Evolutionary conservation across 2,113 vertebrate genomes (phyloP).

Genomic region (Lagenorhynchus albirostris): DNA sequence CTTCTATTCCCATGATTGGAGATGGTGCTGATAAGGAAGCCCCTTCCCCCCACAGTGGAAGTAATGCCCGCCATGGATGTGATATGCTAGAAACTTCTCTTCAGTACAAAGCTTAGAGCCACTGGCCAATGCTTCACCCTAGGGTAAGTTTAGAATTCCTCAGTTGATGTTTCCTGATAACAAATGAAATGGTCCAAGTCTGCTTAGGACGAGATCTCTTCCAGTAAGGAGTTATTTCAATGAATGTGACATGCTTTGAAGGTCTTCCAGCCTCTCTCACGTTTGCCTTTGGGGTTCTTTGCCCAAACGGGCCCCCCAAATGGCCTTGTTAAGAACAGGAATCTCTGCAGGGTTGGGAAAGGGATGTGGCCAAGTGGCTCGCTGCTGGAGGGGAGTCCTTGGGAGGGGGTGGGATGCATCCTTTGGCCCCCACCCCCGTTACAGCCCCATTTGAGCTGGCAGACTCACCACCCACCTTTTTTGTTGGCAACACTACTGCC

Average conservation of each 20-base stretch:
- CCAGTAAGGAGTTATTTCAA: not conserved
- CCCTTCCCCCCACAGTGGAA: not conserved
- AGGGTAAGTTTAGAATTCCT: not conserved
- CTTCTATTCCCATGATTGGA: not conserved
- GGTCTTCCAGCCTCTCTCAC: not conserved
- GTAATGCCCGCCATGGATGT: not conserved
- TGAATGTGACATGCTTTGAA: not conserved
- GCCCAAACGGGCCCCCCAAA: too few species aligned
- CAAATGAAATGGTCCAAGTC: not conserved
- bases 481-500: constrained; percentile 52
- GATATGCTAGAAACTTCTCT: not conserved
- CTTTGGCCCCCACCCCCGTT: not conserved
- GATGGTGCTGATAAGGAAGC: not conserved
- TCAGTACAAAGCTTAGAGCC: not conserved
- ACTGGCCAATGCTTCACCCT: not conserved
- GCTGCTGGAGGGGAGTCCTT: not conserved
- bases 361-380: not conserved
- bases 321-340: not conserved
- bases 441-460: constrained; percentile 50
- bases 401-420: not conserved
- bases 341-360: not conserved
- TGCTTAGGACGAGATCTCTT: not conserved
- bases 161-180: not conserved
- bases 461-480: constrained; percentile 32
- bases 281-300: not conserved